These are phyloP conservation scores for Semnornis frantzii DNA, from an alignment of 2,113 vertebrate genomes.

Conservation along the genomic window DNA sequence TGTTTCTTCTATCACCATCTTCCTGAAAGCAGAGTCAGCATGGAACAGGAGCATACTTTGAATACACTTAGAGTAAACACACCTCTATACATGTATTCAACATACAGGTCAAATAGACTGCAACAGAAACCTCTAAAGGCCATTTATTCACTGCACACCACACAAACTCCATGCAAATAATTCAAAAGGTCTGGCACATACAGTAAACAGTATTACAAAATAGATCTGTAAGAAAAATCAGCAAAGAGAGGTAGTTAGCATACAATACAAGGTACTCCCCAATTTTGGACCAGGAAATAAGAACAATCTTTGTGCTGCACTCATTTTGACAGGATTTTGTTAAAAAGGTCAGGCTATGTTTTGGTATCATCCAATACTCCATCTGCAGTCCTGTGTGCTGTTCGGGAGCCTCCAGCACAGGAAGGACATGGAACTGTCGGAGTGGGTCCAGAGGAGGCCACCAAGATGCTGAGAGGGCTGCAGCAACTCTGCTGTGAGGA, in stretches of 20 bases:
- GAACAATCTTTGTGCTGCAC: not conserved
- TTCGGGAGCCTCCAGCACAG: too few relatives aligned
- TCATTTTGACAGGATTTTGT: not conserved
- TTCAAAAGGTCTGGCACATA: constrained; percentile 71
- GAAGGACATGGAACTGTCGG: too few relatives aligned
- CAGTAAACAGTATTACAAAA: constrained; percentile 86
- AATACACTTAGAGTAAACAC: not conserved
- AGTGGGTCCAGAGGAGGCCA: too few relatives aligned
- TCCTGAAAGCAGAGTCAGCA: not conserved
- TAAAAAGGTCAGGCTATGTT: not conserved
- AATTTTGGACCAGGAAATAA: not conserved
- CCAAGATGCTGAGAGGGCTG: too few relatives aligned
- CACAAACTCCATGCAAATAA: constrained; percentile 46
- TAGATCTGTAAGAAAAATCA: constrained; percentile 74
- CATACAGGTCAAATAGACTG: not conserved
- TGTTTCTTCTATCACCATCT: not conserved
- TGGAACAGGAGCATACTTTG: not conserved
- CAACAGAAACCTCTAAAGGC: not conserved
- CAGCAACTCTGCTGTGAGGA: too few relatives aligned
- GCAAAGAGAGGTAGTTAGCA: constrained; percentile 15
- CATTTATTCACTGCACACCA: constrained; percentile 17
- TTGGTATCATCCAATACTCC: not conserved
- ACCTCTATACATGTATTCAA: fast-evolving
- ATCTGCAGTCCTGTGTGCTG: too few relatives aligned
- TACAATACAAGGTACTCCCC: not conserved